Base-by-base conservation (phyloP, 2,113 vertebrate genomes). In the Istiophorus platypterus region DNA sequence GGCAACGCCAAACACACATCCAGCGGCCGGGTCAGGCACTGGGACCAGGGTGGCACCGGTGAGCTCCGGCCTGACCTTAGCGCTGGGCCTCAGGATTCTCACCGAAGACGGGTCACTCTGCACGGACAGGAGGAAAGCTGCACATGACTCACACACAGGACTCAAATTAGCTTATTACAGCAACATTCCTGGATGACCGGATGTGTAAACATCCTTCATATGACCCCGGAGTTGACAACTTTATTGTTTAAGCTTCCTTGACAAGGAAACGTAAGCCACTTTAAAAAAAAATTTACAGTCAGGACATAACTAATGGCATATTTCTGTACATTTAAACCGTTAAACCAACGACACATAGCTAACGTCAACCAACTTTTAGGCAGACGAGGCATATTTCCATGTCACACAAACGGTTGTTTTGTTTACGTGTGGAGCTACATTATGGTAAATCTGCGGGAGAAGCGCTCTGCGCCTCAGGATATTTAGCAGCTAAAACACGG, bases 1-100 rank as follows among this genome's bases (percentile, higher is more conserved):
- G 65, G 93, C 72, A 74, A 94, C 93, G 17, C 94, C 95, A 86
- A 96, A 96, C 0, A 84, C 82, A 87, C 86, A 51, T 29, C 65
- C 80, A n/a, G 69, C 2, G 0, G 34, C n/a, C 22, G 31, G 7
- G 15, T 68, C 34, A 29, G 81, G 45, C 45, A 90, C 57, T 4
- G 78, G 34, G 2, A 56, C 79, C 72, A 66, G 61, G 47, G 59
- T 77, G 34, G 87, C 56, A 73, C 27, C 15, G n/a, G 12, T 8
- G n/a, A 58, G 76, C 66, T 91, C 87, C 2, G 91, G 92, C 47
- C 84, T 80, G 52, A 94, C 85, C 54, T 91, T 92, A 39, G 88
- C 26, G 0, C 52, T 47, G 29, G 81, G 63, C 45, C 58, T 82
- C 62, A 87, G 27, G 65, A 92, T 88, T 72, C 84, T 85, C 51